Conservation (phyloP, 2,888 invertebrate genomes). For the Ceraclea dissimilis region DNA sequence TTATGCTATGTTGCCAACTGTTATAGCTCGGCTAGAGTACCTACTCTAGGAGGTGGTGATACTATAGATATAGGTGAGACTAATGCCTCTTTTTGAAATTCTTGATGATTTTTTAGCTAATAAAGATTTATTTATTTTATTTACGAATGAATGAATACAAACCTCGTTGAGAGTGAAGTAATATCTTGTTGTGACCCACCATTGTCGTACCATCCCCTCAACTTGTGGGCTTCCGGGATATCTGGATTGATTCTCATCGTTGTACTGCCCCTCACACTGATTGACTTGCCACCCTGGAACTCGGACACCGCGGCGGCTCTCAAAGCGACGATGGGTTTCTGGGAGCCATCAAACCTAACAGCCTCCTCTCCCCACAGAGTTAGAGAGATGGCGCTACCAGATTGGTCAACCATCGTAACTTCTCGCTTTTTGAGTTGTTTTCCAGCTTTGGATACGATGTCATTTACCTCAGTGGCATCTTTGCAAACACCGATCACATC, state of each 20-base stretch:
- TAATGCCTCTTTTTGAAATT: no score
- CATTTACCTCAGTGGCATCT: constrained; percentile 59
- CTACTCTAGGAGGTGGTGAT: no score
- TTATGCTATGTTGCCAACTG: no score
- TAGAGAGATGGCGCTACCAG: constrained; percentile 65
- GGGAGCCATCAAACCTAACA: constrained; percentile 68
- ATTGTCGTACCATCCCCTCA: constrained; percentile 89
- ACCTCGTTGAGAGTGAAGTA: constrained; percentile 60
- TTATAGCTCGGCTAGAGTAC: no score
- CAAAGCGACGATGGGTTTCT: constrained; percentile 75
- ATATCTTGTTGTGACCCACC: constrained; percentile 58
- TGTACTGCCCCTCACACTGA: constrained; percentile 53
- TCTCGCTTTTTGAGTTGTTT: constrained; percentile 87
- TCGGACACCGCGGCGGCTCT: constrained; percentile 73
- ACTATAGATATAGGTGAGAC: no score
- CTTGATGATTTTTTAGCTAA: no score
- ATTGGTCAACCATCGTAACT: constrained; percentile 76
- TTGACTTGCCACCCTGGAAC: constrained; percentile 74
- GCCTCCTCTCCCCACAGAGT: constrained; percentile 92
- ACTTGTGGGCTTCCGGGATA: constrained; percentile 71
- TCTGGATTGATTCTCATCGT: constrained; percentile 81
- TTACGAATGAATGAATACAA: neutral
- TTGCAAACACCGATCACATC: constrained; percentile 89
- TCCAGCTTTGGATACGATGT: constrained; percentile 67
- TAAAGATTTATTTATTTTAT: no score